phyloP scores from a whole-genome alignment of 1,140 invertebrate species.

The Dendrolimus punctatus region DNA sequence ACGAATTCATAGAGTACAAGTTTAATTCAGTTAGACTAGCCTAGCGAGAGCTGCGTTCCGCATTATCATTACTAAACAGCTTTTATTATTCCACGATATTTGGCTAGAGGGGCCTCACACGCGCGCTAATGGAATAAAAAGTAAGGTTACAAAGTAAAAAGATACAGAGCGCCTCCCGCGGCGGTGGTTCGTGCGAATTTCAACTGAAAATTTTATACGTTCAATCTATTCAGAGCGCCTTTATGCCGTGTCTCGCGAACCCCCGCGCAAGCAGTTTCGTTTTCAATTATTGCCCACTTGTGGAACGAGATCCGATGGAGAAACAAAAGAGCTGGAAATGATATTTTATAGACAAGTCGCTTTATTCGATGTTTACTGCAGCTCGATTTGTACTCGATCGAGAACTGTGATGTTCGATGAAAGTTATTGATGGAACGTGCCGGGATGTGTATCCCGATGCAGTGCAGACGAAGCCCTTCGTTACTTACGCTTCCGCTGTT shows the following conservation, averaged over 20 bases:
- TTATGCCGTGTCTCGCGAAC: conserved; percentile 65
- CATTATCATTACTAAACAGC: conserved; percentile 69
- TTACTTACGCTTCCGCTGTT: conserved; percentile 23
- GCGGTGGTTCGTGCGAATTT: conserved; percentile 63
- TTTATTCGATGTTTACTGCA: conserved; percentile 67
- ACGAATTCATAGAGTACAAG: conserved; percentile 43
- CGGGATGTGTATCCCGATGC: conserved; percentile 34
- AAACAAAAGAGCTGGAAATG: conserved; percentile 66
- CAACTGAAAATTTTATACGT: conserved; percentile 71
- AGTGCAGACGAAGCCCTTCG: conserved; percentile 27
- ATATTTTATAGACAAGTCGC: conserved; percentile 67
- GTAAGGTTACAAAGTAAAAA: conserved; percentile 71
- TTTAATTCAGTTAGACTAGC: conserved; percentile 60
- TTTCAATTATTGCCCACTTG: conserved; percentile 72
- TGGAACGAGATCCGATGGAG: conserved; percentile 63
- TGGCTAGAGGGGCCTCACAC: conserved; percentile 63
- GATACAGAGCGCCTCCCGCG: conserved; percentile 62
- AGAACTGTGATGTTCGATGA: conserved; percentile 64
- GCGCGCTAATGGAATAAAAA: conserved; percentile 71
- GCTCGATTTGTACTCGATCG: conserved; percentile 58
- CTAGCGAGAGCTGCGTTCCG: conserved; percentile 44
- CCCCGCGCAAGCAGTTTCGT: conserved; percentile 61
- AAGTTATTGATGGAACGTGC: conserved; percentile 70
- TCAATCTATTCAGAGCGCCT: conserved; percentile 69
- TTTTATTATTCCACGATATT: conserved; percentile 70